These are phyloP conservation scores for Eidolon helvum DNA, from an alignment of 2,113 vertebrate species.

Conservation along the genomic window DNA sequence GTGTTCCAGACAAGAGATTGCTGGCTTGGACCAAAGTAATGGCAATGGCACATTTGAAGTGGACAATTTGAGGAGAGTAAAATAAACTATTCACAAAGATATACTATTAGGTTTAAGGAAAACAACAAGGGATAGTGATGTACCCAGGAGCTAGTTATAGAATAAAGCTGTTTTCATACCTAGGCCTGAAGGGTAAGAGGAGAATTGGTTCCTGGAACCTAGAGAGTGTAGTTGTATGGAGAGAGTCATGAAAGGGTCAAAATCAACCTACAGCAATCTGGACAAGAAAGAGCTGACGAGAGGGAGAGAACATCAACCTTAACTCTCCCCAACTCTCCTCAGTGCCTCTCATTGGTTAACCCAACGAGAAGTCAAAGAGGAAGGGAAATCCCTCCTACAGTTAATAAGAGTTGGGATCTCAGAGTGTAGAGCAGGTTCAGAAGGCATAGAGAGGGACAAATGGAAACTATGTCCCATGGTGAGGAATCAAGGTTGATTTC, in stretches of 20 bases:
- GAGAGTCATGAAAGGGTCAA: neutral
- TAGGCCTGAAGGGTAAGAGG: neutral
- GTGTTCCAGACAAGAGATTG: neutral
- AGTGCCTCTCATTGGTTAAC: neutral
- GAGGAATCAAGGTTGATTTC: neutral
- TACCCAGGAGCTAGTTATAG: neutral
- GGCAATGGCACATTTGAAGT: neutral
- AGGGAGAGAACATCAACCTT: neutral
- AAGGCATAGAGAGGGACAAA: neutral
- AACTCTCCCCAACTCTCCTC: neutral
- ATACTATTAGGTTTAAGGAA: neutral
- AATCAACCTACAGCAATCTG: neutral
- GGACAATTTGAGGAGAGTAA: neutral
- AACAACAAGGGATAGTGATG: neutral
- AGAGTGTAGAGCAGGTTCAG: neutral
- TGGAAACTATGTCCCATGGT: neutral
- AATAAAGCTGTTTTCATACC: neutral
- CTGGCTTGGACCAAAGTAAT: neutral
- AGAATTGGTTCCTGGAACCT: neutral
- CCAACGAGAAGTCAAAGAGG: neutral
- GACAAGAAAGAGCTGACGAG: neutral
- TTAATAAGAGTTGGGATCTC: neutral
- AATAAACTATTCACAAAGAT: conserved; percentile 13
- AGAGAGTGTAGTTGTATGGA: neutral
- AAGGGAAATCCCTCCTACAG: neutral